Evolutionary conservation across 2,797 vertebrate genomes (phyloP).

Genomic region (Muscicapa comitata): DNA sequence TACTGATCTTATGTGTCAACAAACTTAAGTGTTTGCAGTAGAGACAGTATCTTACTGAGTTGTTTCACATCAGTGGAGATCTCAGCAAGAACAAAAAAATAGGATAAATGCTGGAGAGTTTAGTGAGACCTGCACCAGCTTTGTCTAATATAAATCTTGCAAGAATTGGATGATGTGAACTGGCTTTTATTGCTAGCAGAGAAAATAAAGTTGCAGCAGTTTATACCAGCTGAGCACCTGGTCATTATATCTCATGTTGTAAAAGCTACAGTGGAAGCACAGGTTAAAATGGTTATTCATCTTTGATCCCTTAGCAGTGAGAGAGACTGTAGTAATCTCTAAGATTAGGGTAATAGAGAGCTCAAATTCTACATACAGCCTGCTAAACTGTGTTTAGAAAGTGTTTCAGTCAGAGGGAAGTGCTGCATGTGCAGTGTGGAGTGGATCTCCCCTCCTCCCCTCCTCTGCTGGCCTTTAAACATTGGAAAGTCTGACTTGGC

Average conservation of each 20-base stretch:
- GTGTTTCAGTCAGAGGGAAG: neutral
- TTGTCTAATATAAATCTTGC: neutral
- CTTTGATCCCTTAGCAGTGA: neutral
- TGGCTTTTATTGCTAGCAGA: neutral
- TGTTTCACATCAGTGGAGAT: neutral
- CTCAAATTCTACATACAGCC: neutral
- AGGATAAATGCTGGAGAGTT: neutral
- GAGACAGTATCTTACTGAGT: neutral
- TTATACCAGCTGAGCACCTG: constrained; percentile 17
- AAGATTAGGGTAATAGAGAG: neutral
- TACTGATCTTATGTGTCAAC: neutral
- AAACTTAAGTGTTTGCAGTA: neutral
- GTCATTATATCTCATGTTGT: neutral
- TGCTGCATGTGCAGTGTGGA: fast-evolving
- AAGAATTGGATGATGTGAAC: neutral
- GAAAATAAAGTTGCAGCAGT: constrained; percentile 18
- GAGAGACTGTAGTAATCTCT: neutral
- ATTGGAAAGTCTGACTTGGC: neutral
- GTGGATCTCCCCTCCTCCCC: neutral
- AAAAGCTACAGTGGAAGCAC: neutral
- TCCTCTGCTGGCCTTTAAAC: neutral
- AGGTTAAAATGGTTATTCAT: neutral
- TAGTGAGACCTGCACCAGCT: neutral
- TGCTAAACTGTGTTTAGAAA: neutral
- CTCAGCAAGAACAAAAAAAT: neutral